phyloP scores from a whole-genome alignment of 2,888 invertebrate genomes.

The Drosophila villosipedis region DNA sequence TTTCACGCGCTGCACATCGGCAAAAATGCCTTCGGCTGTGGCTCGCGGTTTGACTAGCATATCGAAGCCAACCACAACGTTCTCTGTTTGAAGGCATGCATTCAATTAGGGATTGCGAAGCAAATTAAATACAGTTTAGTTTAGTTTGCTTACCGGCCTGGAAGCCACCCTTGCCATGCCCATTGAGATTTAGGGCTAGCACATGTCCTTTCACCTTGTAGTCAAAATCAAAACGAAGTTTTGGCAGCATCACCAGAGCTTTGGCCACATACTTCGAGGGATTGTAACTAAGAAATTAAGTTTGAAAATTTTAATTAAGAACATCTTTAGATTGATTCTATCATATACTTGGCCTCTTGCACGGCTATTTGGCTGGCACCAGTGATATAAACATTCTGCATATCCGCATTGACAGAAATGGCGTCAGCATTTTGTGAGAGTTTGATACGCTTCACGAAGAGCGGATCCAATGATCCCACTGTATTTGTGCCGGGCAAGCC shows the following conservation, averaged over 20 bases:
- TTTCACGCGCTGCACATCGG: conserved; percentile 88
- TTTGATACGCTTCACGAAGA: conserved; percentile 61
- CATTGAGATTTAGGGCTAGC: conserved; percentile 88
- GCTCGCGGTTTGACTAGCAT: conserved; percentile 38
- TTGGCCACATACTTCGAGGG: conserved; percentile 30
- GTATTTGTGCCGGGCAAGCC: conserved; percentile 67
- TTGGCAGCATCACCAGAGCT: conserved; percentile 86
- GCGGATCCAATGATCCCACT: conserved; percentile 62
- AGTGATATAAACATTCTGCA: conserved; percentile 88
- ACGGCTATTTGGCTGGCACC: conserved; percentile 88
- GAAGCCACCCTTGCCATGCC: conserved; percentile 86
- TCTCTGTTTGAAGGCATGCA: conserved; percentile 35
- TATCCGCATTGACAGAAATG: conserved; percentile 88
- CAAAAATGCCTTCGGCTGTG: conserved; percentile 86
- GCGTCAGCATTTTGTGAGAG: conserved; percentile 46
- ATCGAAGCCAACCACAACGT: conserved; percentile 37
- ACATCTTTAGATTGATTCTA: background rate
- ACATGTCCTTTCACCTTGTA: conserved; percentile 89
- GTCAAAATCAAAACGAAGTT: conserved; percentile 88
- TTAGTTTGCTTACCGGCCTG: conserved; percentile 87
- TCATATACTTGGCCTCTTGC: conserved; percentile 86
- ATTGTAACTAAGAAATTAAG: conserved; percentile 42
- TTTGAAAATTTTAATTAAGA: conserved; percentile 31
- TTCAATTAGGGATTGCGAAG: background rate
- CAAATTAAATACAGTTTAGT: background rate